phyloP scores from a whole-genome alignment of 2,113 vertebrate species.

The Passer montanus region DNA sequence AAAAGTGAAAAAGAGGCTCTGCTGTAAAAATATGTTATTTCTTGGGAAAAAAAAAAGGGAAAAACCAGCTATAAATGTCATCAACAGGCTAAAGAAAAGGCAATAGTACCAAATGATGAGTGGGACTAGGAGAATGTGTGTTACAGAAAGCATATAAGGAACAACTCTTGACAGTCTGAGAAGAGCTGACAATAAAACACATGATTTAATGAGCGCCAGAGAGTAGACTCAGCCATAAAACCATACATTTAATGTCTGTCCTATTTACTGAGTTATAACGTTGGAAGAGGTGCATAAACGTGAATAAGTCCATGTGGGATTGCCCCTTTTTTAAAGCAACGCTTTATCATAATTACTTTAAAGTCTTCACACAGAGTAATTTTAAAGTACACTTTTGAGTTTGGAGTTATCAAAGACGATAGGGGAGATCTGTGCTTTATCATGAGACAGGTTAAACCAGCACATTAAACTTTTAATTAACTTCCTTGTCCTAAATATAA shows the following conservation, averaged over 20 bases:
- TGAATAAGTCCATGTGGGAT: background rate
- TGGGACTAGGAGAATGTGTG: background rate
- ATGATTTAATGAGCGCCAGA: constrained; percentile 44
- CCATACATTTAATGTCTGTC: constrained; percentile 41
- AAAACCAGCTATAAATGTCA: constrained; percentile 36
- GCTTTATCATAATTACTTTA: constrained; percentile 71
- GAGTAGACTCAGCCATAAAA: constrained; percentile 45
- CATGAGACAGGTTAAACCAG: background rate
- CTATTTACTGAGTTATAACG: constrained; percentile 38
- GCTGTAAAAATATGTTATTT: background rate
- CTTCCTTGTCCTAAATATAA: background rate
- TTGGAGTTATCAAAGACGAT: constrained; percentile 38
- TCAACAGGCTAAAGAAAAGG: background rate
- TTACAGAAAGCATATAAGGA: constrained; percentile 44
- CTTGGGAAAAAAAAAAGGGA: background rate
- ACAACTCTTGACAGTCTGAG: constrained; percentile 51
- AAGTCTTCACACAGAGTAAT: constrained; percentile 44
- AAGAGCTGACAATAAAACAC: constrained; percentile 61
- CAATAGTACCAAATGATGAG: constrained; percentile 32
- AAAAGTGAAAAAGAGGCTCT: background rate
- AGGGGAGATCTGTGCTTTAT: constrained; percentile 24
- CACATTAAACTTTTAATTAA: constrained; percentile 3
- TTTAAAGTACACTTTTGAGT: constrained; percentile 54
- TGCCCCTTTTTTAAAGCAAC: constrained; percentile 1
- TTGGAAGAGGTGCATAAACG: constrained; percentile 20